A percentile compares a stretch with the other conserved stretches of the same genome.
Evolutionary conservation across 2,113 vertebrate genomes (phyloP).

Genomic region (Benitochromis conjunctus): DNA sequence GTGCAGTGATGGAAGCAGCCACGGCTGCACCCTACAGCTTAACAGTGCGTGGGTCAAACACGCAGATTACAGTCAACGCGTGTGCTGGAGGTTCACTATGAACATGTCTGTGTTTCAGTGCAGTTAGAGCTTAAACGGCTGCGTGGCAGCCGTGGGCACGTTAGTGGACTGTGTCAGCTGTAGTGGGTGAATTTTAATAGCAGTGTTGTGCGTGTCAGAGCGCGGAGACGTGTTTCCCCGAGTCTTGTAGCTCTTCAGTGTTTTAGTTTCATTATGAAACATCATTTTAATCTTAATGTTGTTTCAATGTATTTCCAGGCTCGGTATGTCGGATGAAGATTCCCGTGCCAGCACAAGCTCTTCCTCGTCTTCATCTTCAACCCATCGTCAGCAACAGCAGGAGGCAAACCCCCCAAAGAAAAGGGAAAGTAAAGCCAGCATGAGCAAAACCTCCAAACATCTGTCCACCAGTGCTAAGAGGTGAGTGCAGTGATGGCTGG

Average conservation of each 20-base stretch:
- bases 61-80: background rate
- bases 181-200: background rate
- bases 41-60: background rate
- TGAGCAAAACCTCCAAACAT: conserved; percentile 98
- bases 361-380: conserved; percentile 83
- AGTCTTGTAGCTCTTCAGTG: background rate
- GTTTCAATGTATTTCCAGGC: conserved; percentile 36
- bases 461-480: conserved; percentile 96
- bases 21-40: background rate
- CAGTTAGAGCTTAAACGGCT: background rate
- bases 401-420: conserved; percentile 84
- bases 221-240: background rate
- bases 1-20: background rate
- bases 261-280: background rate
- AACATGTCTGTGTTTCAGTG: background rate
- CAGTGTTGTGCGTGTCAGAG: background rate
- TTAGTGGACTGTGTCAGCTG: background rate
- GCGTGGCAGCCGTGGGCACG: background rate
- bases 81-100: too few species aligned
- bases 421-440: conserved; percentile 93
- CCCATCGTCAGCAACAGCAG: conserved; percentile 80
- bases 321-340: conserved; percentile 99
- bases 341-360: conserved; percentile 96
- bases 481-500: conserved; percentile 51
- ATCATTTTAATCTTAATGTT: background rate